A percentile compares a stretch with the other conserved stretches of the same genome.
phyloP scores from a whole-genome alignment of 2,797 vertebrate species.

The Takifugu rubripes region DNA sequence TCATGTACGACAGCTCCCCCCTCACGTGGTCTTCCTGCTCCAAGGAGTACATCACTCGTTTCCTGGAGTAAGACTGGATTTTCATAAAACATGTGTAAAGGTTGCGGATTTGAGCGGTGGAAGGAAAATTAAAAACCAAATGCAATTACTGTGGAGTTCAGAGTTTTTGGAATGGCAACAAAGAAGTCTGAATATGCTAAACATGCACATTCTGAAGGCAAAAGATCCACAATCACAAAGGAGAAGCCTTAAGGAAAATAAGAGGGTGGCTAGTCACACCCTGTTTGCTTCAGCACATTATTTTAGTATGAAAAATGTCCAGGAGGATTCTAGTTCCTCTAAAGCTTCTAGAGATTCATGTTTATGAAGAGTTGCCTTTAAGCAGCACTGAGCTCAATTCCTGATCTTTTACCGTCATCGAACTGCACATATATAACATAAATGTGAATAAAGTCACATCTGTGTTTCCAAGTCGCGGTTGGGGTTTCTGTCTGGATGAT shows the following conservation, averaged over 20 bases:
- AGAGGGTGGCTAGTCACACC: neutral
- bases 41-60: constrained; percentile 96
- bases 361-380: too few species aligned
- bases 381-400: too few species aligned
- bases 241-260: neutral
- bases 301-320: neutral
- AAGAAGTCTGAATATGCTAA: constrained; percentile 1
- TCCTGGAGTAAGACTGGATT: constrained; percentile 86
- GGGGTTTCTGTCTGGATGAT: constrained; percentile 96
- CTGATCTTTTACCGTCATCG: neutral
- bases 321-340: constrained; percentile 7
- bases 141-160: neutral
- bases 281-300: constrained; percentile 10
- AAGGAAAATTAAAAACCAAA: constrained; percentile 12
- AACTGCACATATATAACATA: neutral
- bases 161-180: neutral
- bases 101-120: constrained; percentile 5
- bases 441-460: constrained; percentile 8
- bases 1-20: constrained; percentile 91
- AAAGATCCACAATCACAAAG: neutral
- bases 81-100: neutral
- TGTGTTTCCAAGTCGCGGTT: constrained; percentile 81
- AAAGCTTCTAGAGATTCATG: too few species aligned
- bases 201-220: neutral
- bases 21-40: constrained; percentile 96